Percentiles rank a stretch among this genome's conserved stretches.
Conservation (phyloP, 2,113 vertebrate species). For the Eulemur macaco region DNA sequence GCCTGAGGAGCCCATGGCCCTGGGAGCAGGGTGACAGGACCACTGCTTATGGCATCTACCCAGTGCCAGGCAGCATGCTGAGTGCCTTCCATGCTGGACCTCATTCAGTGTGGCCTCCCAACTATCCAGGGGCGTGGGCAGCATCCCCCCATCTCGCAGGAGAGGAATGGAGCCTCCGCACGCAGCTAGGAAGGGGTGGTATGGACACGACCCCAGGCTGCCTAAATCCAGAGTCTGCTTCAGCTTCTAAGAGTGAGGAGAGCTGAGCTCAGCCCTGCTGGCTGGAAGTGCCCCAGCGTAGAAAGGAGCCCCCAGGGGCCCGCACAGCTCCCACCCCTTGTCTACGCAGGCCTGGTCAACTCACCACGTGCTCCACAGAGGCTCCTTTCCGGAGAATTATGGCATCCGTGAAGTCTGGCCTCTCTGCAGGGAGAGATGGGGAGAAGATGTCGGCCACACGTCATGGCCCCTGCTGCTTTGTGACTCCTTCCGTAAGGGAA, state of each 20-base stretch:
- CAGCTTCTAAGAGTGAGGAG: not conserved
- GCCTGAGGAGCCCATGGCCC: not conserved
- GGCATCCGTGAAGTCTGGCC: conserved; percentile 95
- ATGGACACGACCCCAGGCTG: accelerated
- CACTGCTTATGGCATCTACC: not conserved
- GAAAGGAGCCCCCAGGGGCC: not conserved
- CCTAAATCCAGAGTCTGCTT: not conserved
- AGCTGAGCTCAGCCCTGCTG: not conserved
- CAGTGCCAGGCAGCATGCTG: accelerated
- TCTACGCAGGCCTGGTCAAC: conserved; percentile 15
- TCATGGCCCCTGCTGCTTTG: not conserved
- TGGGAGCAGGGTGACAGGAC: not conserved
- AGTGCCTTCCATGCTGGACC: accelerated
- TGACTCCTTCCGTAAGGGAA: not conserved
- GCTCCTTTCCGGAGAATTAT: conserved; percentile 97
- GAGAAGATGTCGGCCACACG: not conserved
- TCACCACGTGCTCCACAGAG: conserved; percentile 96
- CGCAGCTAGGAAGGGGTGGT: not conserved
- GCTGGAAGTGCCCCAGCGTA: not conserved
- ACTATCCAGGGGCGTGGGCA: not conserved
- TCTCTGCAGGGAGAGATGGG: conserved; percentile 84
- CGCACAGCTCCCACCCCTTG: not conserved
- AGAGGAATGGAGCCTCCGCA: not conserved
- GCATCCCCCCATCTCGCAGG: no score
- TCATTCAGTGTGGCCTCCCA: not conserved